A percentile compares a stretch with the other conserved stretches of the same genome.
phyloP scores from a whole-genome alignment of 1,140 invertebrate species.

The Gryon sp. region DNA sequence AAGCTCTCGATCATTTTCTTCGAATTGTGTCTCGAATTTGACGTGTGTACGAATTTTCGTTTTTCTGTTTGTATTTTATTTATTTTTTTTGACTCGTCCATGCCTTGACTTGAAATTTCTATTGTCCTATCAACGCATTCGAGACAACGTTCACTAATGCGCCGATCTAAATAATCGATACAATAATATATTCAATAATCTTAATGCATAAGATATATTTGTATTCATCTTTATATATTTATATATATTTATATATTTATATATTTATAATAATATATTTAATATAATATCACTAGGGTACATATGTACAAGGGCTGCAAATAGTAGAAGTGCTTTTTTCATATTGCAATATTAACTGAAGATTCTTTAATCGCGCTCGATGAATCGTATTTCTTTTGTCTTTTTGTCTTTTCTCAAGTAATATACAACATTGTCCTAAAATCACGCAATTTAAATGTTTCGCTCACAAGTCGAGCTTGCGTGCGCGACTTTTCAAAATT shows the following conservation, averaged over 20 bases:
- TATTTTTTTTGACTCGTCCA: conserved; percentile 24
- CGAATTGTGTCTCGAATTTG: conserved; percentile 12
- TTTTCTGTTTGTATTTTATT: too few species aligned
- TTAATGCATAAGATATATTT: conserved; percentile 77
- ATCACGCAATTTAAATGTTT: conserved; percentile 31
- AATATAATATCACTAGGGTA: conserved; percentile 79
- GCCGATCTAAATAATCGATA: conserved; percentile 73
- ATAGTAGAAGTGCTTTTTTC: conserved; percentile 71
- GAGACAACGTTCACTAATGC: conserved; percentile 67
- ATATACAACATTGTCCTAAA: conserved; percentile 65
- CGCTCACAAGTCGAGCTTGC: conserved; percentile 21
- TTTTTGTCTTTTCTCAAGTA: conserved; percentile 33
- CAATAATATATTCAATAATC: conserved; percentile 77
- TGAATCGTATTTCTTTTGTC: conserved; percentile 4
- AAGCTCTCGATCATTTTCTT: conserved; percentile 38
- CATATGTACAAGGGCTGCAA: conserved; percentile 78
- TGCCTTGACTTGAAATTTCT: conserved; percentile 51
- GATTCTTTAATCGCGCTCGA: conserved; percentile 28
- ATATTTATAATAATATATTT: conserved; percentile 72
- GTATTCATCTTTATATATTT: conserved; percentile 73
- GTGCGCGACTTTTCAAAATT: conserved; percentile 26
- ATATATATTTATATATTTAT: conserved; percentile 73
- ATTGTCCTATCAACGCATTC: conserved; percentile 60
- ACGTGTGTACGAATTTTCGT: conserved; percentile 48
- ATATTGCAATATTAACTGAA: conserved; percentile 71